Conservation (phyloP, 2,888 invertebrate genomes). For the Ellobium chinense region DNA sequence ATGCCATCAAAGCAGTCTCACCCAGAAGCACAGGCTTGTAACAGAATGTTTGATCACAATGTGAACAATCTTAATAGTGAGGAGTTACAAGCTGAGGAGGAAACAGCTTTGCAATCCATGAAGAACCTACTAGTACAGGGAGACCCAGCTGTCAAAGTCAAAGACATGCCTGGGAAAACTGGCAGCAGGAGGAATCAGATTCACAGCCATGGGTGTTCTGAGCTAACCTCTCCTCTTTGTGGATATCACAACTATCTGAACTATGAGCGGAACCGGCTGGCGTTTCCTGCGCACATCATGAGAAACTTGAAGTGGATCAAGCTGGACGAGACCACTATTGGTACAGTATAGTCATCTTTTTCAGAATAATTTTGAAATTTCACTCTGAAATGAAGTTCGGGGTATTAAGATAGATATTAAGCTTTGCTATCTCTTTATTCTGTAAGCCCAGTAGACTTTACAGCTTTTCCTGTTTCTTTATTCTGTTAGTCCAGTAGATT, state of each 20-base stretch:
- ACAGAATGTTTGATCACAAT: not conserved
- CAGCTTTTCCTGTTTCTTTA: too few species aligned
- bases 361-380: too few species aligned
- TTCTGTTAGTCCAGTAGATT: too few species aligned
- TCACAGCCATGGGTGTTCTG: not conserved
- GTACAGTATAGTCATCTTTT: too few species aligned
- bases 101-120: not conserved
- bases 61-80: not conserved
- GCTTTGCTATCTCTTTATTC: too few species aligned
- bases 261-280: constrained; percentile 41
- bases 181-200: not conserved
- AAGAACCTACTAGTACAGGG: not conserved
- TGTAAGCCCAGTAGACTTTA: too few species aligned
- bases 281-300: constrained; percentile 56
- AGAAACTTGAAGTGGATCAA: constrained; percentile 63
- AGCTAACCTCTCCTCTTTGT: not conserved
- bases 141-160: not conserved
- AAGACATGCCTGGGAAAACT: not conserved
- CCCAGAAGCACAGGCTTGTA: not conserved
- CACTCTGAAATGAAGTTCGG: too few species aligned
- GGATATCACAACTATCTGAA: constrained; percentile 12
- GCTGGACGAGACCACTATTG: constrained; percentile 57
- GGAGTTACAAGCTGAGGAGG: not conserved
- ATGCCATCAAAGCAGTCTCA: not conserved
- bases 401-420: too few species aligned